Base-by-base conservation (phyloP, 2,113 vertebrate species). In the Odocoileus virginianus region DNA sequence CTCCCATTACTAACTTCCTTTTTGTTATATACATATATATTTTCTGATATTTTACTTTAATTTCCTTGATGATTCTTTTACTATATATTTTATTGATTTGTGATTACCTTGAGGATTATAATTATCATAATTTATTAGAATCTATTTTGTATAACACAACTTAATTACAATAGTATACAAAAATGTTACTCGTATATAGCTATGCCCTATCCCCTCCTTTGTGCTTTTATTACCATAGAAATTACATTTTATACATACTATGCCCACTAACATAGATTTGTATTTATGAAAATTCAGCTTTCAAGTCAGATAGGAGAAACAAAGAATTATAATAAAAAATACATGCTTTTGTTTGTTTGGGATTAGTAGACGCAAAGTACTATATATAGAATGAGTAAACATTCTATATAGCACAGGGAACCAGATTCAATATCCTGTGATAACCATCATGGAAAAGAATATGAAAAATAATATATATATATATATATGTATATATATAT, bases 111-210 rank as follows among this genome's bases (percentile, higher is more conserved):
- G 6, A 25, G 33, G 30, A 58, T 85, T 89, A 47, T 43, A 90
- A 90, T 83, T 95, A 82, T 82, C 54, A 78, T 88, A 94, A 52
- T 19, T 88, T 94, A n/a, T 23, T 89, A 33, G 5, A 90, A 57
- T 90, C 25, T 71, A 83, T 12, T 50, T 87, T 91, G 19, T 61
- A 54, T 86, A 60, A 74, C 43, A 21, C 36, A 76, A 33, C 23
- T 83, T 54, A 76, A 60, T 93, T 93, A 93, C 1, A 76, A 15
- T 30, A 60, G 67, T 19, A 28, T 55, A n/a, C 23, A 64, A 58
- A 92, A 87, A n/a, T 28, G 76, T 85, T 33, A 52, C 64, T 81
- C 15, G 45, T 45, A 17, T 50, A 21, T 15, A 58, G 43, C n/a
- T 47, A 2, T 13, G 33, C 0, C 12, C 57, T 43, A 1, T 1